A percentile compares a stretch with the other conserved stretches of the same genome.
Conservation (phyloP, 2,113 vertebrate genomes). For the Nothobranchius kuhntae region DNA sequence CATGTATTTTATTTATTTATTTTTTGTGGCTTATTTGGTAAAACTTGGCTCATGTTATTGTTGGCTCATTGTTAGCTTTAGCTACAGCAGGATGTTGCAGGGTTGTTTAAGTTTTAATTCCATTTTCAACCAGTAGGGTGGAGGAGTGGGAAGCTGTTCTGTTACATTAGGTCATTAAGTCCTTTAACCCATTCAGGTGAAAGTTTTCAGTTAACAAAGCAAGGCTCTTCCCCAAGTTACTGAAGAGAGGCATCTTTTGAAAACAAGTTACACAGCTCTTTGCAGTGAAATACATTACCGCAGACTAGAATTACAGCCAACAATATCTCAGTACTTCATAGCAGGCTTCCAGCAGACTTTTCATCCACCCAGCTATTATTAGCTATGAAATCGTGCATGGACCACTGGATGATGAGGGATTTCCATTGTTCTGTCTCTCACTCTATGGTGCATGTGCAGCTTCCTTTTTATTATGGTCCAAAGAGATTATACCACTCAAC, state of each 20-base stretch:
- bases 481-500: slow-evolving; percentile 60
- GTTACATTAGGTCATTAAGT: too few species aligned
- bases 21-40: too few species aligned
- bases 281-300: slow-evolving; percentile 23
- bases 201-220: neutral
- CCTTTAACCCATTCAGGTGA: neutral
- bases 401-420: slow-evolving; percentile 41
- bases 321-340: slow-evolving; percentile 8
- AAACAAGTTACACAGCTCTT: slow-evolving; percentile 33
- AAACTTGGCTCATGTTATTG: too few species aligned
- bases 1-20: too few species aligned
- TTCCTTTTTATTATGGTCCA: slow-evolving; percentile 59
- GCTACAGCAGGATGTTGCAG: too few species aligned
- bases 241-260: slow-evolving; percentile 2
- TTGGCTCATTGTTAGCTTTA: too few species aligned
- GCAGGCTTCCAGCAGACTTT: slow-evolving; percentile 20
- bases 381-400: slow-evolving; percentile 31
- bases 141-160: too few species aligned
- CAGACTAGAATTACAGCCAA: slow-evolving; percentile 21
- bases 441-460: slow-evolving; percentile 37
- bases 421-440: slow-evolving; percentile 47
- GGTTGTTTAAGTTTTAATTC: too few species aligned
- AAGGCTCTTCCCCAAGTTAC: slow-evolving; percentile 31
- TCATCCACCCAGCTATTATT: slow-evolving; percentile 41
- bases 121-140: too few species aligned